phyloP scores from a whole-genome alignment of 2,113 vertebrate genomes.

The Acanthochromis polyacanthus region DNA sequence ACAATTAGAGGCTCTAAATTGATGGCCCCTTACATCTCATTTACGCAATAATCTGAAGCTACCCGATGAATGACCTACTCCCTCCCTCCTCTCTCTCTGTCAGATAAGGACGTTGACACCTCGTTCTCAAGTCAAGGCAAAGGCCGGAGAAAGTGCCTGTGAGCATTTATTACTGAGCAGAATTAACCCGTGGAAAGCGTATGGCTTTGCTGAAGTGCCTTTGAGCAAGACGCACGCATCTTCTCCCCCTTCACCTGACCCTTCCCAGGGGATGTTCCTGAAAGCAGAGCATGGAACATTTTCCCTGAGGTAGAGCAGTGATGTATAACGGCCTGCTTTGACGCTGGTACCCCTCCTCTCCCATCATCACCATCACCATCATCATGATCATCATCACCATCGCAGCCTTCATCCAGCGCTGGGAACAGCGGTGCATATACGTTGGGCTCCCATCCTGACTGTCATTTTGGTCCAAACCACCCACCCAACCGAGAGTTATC shows the following conservation, averaged over 20 bases:
- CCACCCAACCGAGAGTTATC: slow-evolving; percentile 32
- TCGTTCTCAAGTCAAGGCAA: slow-evolving; percentile 33
- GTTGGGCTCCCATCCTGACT: slow-evolving; percentile 3
- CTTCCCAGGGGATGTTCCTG: slow-evolving; percentile 11
- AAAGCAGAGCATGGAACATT: slow-evolving; percentile 19
- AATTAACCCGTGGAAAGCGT: background rate
- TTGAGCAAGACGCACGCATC: slow-evolving; percentile 11
- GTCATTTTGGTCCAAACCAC: slow-evolving; percentile 6
- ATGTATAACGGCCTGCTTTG: slow-evolving; percentile 42
- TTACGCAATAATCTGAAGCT: slow-evolving; percentile 34
- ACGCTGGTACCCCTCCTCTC: slow-evolving; percentile 20
- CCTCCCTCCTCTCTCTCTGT: background rate
- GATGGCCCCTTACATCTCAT: slow-evolving; percentile 50
- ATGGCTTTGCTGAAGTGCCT: background rate
- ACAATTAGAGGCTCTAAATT: slow-evolving; percentile 56
- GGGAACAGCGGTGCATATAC: background rate
- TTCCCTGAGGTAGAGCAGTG: slow-evolving; percentile 32
- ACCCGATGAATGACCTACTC: slow-evolving; percentile 40
- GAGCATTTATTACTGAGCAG: background rate
- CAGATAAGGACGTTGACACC: slow-evolving; percentile 45
- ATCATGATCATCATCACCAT: background rate
- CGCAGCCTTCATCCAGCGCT: background rate
- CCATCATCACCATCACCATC: background rate
- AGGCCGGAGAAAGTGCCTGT: background rate
- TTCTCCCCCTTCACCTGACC: slow-evolving; percentile 34